phyloP scores from a whole-genome alignment of 2,113 vertebrate genomes.

The Tringa solitaria region DNA sequence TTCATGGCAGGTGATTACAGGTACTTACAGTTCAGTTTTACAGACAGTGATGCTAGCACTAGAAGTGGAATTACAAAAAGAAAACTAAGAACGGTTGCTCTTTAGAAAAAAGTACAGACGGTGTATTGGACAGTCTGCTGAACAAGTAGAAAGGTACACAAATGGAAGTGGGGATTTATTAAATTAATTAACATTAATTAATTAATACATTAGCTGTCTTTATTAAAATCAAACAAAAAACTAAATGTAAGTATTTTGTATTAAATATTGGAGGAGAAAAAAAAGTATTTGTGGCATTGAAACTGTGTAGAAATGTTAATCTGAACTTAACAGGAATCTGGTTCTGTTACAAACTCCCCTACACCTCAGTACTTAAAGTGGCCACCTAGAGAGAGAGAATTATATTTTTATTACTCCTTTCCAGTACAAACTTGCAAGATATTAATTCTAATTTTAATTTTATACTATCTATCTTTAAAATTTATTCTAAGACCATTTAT shows the following conservation, averaged over 20 bases:
- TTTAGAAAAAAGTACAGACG: neutral
- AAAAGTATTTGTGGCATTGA: neutral
- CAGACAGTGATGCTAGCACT: neutral
- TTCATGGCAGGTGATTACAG: neutral
- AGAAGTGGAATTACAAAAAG: neutral
- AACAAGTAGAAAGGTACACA: neutral
- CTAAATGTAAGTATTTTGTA: neutral
- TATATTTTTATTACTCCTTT: neutral
- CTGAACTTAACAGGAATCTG: neutral
- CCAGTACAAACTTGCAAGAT: neutral
- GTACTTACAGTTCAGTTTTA: neutral
- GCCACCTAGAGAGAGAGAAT: neutral
- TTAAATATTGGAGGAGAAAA: neutral
- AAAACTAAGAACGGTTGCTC: neutral
- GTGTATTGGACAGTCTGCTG: neutral
- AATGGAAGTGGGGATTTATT: neutral
- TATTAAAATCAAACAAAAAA: neutral
- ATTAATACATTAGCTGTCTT: neutral
- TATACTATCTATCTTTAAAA: neutral
- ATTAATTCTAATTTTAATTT: neutral
- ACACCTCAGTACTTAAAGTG: neutral
- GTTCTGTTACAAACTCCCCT: neutral
- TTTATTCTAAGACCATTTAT: neutral
- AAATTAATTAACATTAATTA: neutral
- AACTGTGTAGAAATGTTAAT: neutral